A percentile compares a stretch with the other conserved stretches of the same genome.
Evolutionary conservation across 2,797 vertebrate genomes (phyloP).

Genomic region (Hippoglossus hippoglossus): DNA sequence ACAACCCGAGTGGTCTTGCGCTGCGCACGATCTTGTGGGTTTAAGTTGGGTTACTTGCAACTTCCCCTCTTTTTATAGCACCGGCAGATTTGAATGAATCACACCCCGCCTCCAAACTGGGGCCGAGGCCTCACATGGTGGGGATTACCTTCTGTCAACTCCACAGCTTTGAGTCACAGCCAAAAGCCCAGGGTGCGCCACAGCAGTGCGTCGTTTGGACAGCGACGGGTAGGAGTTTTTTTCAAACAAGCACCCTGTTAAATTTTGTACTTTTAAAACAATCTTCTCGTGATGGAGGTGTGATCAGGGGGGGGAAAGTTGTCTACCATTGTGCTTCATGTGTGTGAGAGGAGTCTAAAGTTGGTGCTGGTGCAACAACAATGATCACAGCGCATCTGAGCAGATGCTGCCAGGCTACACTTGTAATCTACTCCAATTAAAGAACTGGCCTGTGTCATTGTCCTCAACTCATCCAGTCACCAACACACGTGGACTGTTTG

Average conservation of each 20-base stretch:
- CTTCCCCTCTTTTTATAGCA: constrained; percentile 92
- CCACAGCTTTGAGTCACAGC: constrained; percentile 63
- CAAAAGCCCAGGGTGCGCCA: constrained; percentile 49
- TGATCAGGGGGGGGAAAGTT: background rate
- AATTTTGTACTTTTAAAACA: too few species aligned
- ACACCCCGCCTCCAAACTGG: constrained; percentile 93
- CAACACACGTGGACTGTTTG: background rate
- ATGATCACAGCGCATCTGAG: background rate
- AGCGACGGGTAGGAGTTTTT: too few species aligned
- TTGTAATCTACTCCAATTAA: background rate
- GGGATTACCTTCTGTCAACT: constrained; percentile 91
- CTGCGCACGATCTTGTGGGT: constrained; percentile 63
- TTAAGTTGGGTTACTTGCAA: constrained; percentile 82
- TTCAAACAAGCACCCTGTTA: too few species aligned
- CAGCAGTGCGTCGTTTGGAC: constrained; percentile 23
- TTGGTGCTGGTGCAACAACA: background rate
- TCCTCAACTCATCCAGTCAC: background rate
- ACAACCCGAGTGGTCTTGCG: constrained; percentile 23
- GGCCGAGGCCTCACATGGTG: constrained; percentile 92
- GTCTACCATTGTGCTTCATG: background rate
- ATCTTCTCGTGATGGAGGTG: background rate
- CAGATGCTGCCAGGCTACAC: constrained; percentile 3
- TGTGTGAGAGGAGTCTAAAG: background rate
- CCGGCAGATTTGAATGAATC: constrained; percentile 91
- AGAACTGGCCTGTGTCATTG: background rate